phyloP scores from a whole-genome alignment of 2,113 vertebrate genomes.

The Gallinago paraguaiae region DNA sequence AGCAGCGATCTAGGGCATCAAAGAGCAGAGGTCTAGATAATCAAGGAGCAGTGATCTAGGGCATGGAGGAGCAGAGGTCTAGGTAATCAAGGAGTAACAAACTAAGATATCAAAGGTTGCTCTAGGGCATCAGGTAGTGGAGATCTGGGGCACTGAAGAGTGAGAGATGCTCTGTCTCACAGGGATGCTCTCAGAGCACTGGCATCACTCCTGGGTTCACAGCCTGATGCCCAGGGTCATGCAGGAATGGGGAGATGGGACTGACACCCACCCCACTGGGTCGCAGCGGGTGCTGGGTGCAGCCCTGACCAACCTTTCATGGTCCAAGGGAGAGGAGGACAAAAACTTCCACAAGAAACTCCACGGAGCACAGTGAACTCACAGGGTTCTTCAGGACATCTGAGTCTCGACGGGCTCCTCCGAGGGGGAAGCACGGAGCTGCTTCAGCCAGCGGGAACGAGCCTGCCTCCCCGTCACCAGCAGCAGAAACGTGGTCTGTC shows the following conservation, averaged over 20 bases:
- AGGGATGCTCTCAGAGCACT: not conserved
- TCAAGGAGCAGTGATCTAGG: not conserved
- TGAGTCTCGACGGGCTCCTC: not conserved
- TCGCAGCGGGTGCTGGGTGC: not conserved
- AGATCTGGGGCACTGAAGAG: not conserved
- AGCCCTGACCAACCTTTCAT: not conserved
- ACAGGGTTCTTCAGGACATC: not conserved
- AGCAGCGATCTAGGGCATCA: slow-evolving; percentile 19
- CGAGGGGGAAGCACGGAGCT: not conserved
- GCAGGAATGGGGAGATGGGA: not conserved
- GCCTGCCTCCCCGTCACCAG: not conserved
- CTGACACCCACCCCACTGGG: too few species aligned
- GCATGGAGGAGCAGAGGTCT: not conserved
- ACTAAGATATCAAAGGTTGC: not conserved
- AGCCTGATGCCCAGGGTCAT: rapidly evolving
- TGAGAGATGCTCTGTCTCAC: not conserved
- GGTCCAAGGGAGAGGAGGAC: not conserved
- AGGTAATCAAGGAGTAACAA: not conserved
- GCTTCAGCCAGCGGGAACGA: not conserved
- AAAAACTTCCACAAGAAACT: not conserved
- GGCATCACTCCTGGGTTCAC: not conserved
- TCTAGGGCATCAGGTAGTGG: not conserved
- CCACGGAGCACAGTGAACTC: rapidly evolving
- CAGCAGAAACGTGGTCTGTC: slow-evolving; percentile 17
- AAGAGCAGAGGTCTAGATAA: not conserved